Percentiles rank a stretch among this genome's conserved stretches.
phyloP scores from a whole-genome alignment of 1,140 invertebrate species.

The Pectinophora gossypiella region DNA sequence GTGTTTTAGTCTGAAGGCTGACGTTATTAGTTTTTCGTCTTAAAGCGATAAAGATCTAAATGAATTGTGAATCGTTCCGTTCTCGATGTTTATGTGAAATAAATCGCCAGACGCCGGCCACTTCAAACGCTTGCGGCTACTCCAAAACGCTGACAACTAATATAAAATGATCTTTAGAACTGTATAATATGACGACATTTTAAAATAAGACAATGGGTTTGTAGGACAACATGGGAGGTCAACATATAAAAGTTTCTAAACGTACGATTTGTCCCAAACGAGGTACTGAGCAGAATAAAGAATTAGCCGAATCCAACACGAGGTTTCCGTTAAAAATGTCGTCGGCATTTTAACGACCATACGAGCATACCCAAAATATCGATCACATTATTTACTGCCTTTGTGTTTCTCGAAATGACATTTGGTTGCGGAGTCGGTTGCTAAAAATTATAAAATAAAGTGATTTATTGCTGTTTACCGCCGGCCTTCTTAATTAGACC shows the following conservation, averaged over 20 bases:
- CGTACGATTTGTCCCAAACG: conserved; percentile 26
- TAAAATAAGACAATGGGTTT: background rate
- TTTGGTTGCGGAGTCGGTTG: conserved; percentile 22
- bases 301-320: conserved; percentile 37
- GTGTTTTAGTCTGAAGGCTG: conserved; percentile 21
- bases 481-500: conserved; percentile 6
- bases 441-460: conserved; percentile 36
- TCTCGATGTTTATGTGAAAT: conserved; percentile 52
- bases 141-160: conserved; percentile 17
- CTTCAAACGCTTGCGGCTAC: conserved; percentile 40
- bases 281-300: conserved; percentile 33
- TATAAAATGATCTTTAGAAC: conserved; percentile 21
- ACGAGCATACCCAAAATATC: conserved; percentile 54
- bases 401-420: conserved; percentile 34
- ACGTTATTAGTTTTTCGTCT: conserved; percentile 58
- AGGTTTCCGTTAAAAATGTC: conserved; percentile 45
- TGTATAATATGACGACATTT: background rate
- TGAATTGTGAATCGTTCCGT: conserved; percentile 47
- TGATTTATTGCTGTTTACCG: conserved; percentile 40
- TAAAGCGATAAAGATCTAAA: conserved; percentile 65
- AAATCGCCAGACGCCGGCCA: conserved; percentile 46
- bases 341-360: conserved; percentile 52
- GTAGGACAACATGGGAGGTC: conserved; percentile 22
- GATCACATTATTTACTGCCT: conserved; percentile 57
- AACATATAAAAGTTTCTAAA: conserved; percentile 15